Evolutionary conservation across 2,888 invertebrate genomes (phyloP).

Genomic region (Cynaeus angustus): DNA sequence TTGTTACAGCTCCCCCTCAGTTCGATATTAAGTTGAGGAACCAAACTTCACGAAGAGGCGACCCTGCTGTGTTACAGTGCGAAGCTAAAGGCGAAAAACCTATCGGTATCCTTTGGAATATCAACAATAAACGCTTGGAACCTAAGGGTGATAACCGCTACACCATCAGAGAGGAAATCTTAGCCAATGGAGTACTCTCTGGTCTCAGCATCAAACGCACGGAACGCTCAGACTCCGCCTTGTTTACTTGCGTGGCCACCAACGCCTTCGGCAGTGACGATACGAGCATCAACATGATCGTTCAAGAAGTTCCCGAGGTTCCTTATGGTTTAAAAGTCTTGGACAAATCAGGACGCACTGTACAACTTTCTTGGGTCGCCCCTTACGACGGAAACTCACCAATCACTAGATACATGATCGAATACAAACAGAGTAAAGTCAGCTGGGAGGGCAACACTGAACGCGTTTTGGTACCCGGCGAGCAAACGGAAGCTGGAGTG

Average conservation of each 20-base stretch:
- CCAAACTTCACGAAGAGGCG: slow-evolving; percentile 92
- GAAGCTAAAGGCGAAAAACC: slow-evolving; percentile 96
- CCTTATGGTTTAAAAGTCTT: slow-evolving; percentile 91
- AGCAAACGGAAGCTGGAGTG: slow-evolving; percentile 91
- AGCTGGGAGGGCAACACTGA: slow-evolving; percentile 91
- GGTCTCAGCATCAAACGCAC: slow-evolving; percentile 92
- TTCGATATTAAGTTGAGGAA: slow-evolving; percentile 94
- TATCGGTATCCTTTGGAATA: slow-evolving; percentile 95
- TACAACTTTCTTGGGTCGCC: slow-evolving; percentile 93
- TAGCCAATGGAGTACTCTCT: slow-evolving; percentile 90
- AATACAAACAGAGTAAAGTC: slow-evolving; percentile 90
- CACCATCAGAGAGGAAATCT: slow-evolving; percentile 90
- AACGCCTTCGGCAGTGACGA: slow-evolving; percentile 96
- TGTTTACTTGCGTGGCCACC: slow-evolving; percentile 94
- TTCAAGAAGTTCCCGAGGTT: slow-evolving; percentile 93
- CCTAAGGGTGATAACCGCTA: slow-evolving; percentile 92
- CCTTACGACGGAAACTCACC: slow-evolving; percentile 95
- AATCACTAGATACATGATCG: slow-evolving; percentile 88
- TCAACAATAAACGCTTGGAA: slow-evolving; percentile 93
- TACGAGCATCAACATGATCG: slow-evolving; percentile 95
- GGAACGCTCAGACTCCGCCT: slow-evolving; percentile 90
- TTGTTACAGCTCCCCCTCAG: slow-evolving; percentile 88
- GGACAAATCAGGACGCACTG: slow-evolving; percentile 92
- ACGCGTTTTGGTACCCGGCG: slow-evolving; percentile 91
- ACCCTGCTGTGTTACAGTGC: slow-evolving; percentile 92